These are phyloP conservation scores for Hoplias malabaricus DNA, from an alignment of 2,113 vertebrate genomes.

Conservation along the genomic window DNA sequence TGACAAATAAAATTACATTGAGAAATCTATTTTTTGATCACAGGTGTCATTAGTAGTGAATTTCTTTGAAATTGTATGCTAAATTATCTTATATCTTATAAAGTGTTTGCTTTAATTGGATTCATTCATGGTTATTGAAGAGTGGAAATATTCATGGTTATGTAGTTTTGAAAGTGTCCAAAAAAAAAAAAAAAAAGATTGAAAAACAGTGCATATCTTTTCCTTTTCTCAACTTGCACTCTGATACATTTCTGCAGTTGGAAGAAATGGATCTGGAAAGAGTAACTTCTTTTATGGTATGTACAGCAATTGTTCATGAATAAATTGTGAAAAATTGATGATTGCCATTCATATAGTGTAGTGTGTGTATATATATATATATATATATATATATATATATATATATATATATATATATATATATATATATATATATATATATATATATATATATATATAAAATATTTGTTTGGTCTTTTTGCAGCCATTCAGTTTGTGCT, in stretches of 20 bases:
- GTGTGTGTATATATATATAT: too few relatives aligned
- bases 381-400: too few relatives aligned
- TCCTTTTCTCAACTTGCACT: neutral
- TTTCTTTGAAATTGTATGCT: neutral
- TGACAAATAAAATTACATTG: too few relatives aligned
- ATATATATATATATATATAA: too few relatives aligned
- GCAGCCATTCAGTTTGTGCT: conserved; percentile 98
- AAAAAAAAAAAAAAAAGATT: too few relatives aligned
- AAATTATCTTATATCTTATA: neutral
- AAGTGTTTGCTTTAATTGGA: neutral
- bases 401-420: too few relatives aligned
- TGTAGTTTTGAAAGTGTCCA: too few relatives aligned
- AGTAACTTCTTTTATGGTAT: conserved; percentile 99
- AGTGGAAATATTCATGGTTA: too few relatives aligned
- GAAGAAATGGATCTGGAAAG: conserved; percentile 98
- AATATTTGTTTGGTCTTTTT: neutral
- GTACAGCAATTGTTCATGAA: conserved; percentile 35
- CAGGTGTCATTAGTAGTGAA: too few relatives aligned
- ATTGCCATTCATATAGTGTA: too few relatives aligned
- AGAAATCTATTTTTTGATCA: neutral
- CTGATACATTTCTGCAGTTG: conserved; percentile 77
- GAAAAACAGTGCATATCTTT: neutral
- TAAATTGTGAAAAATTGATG: neutral
- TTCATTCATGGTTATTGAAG: too few relatives aligned
- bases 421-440: too few relatives aligned